These are phyloP conservation scores for Chauna torquata DNA, from an alignment of 2,113 vertebrate genomes.

Conservation along the genomic window DNA sequence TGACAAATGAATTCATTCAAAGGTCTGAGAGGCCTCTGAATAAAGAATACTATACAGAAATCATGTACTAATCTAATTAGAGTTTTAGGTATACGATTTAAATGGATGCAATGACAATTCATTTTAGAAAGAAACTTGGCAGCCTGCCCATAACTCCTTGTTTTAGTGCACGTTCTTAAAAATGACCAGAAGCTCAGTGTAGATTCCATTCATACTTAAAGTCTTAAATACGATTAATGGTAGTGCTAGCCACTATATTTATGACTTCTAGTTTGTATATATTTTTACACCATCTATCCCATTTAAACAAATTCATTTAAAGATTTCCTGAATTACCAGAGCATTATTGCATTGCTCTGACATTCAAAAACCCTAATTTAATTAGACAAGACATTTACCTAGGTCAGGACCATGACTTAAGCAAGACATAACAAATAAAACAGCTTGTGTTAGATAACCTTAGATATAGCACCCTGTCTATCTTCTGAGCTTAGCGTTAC, in stretches of 20 bases:
- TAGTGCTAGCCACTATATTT: neutral
- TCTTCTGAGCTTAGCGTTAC: neutral
- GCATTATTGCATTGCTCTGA: neutral
- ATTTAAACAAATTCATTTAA: neutral
- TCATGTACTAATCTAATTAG: neutral
- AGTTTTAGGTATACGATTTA: neutral
- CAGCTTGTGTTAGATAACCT: neutral
- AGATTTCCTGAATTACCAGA: fast-evolving
- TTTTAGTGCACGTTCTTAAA: neutral
- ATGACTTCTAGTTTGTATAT: neutral
- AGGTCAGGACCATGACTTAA: neutral
- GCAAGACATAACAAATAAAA: neutral
- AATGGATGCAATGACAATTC: neutral
- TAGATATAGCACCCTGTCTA: neutral
- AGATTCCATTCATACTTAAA: neutral
- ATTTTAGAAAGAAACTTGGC: neutral
- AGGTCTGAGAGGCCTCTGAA: neutral
- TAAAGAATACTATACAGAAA: neutral
- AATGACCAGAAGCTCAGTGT: neutral
- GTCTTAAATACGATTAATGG: neutral
- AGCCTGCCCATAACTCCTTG: neutral
- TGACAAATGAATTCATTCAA: neutral
- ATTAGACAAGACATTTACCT: neutral
- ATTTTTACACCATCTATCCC: neutral
- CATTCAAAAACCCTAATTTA: neutral